Percentiles rank a stretch among this genome's conserved stretches.
These are phyloP conservation scores for Athrips mouffetella DNA, from an alignment of 2,888 invertebrate genomes.

Conservation along the genomic window DNA sequence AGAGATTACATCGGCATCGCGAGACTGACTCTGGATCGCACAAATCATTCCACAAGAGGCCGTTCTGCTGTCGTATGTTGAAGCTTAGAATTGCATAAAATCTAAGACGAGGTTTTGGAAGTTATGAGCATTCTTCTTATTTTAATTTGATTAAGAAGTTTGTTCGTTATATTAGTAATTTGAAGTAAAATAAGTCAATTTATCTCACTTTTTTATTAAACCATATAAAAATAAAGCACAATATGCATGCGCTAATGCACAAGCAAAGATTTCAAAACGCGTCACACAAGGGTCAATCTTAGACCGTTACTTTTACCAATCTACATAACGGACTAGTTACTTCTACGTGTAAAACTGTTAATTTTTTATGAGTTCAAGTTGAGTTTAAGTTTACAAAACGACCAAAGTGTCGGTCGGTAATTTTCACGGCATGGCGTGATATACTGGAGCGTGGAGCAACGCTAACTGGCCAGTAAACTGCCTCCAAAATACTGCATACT, in stretches of 20 bases:
- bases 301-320: neutral
- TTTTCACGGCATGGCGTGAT: conserved; percentile 37
- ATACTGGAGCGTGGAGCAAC: conserved; percentile 30
- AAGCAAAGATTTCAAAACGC: neutral
- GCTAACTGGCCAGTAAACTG: conserved; percentile 22
- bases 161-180: neutral
- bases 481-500: conserved; percentile 13
- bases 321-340: neutral
- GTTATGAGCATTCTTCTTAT: neutral
- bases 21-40: conserved; percentile 22
- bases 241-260: no score
- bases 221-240: no score
- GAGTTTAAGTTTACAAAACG: conserved; percentile 2
- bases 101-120: neutral
- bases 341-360: neutral
- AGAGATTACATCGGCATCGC: conserved; percentile 15
- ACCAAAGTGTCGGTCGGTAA: conserved; percentile 26
- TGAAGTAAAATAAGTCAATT: neutral
- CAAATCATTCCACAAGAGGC: conserved; percentile 26
- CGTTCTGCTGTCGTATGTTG: conserved; percentile 17
- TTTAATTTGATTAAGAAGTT: neutral
- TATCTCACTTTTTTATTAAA: neutral
- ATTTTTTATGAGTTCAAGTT: neutral
- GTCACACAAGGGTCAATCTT: neutral
- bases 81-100: neutral